These are phyloP conservation scores for Drosophila neotestacea DNA, from an alignment of 2,888 invertebrate species.

Conservation along the genomic window DNA sequence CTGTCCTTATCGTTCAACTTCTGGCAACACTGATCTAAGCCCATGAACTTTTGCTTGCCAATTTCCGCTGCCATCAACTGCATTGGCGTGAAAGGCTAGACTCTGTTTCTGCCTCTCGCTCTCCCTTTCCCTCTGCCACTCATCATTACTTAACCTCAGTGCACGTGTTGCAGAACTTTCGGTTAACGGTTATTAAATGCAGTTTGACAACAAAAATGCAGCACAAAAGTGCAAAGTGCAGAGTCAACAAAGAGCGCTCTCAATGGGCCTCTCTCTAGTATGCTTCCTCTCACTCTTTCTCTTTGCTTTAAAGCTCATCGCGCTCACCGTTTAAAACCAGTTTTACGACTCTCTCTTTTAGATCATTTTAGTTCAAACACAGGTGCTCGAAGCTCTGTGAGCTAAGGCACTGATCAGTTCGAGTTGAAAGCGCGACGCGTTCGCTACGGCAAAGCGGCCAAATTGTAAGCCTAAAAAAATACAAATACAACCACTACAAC, in stretches of 20 bases:
- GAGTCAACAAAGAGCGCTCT: not conserved
- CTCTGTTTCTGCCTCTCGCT: not conserved
- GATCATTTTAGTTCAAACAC: constrained; percentile 58
- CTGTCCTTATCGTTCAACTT: too few relatives aligned
- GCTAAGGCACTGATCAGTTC: constrained; percentile 47
- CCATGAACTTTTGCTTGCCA: too few relatives aligned
- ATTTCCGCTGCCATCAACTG: not conserved
- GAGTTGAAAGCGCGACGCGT: constrained; percentile 66
- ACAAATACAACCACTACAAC: constrained; percentile 6
- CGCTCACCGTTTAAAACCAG: constrained; percentile 33
- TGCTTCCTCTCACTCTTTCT: not conserved
- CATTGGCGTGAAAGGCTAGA: constrained; percentile 12
- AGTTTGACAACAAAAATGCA: constrained; percentile 66
- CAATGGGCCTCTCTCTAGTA: not conserved
- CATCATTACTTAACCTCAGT: constrained; percentile 17
- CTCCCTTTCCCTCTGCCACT: not conserved
- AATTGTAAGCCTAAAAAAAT: constrained; percentile 2
- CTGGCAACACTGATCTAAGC: too few relatives aligned
- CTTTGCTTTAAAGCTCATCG: not conserved
- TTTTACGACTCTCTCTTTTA: constrained; percentile 42
- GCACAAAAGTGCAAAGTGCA: constrained; percentile 72
- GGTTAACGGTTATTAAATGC: constrained; percentile 80
- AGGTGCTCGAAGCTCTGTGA: constrained; percentile 57
- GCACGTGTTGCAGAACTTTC: constrained; percentile 79
- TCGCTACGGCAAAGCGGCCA: constrained; percentile 18